Base-by-base conservation (phyloP, 1,140 invertebrate genomes). In the Drosophila asahinai region DNA sequence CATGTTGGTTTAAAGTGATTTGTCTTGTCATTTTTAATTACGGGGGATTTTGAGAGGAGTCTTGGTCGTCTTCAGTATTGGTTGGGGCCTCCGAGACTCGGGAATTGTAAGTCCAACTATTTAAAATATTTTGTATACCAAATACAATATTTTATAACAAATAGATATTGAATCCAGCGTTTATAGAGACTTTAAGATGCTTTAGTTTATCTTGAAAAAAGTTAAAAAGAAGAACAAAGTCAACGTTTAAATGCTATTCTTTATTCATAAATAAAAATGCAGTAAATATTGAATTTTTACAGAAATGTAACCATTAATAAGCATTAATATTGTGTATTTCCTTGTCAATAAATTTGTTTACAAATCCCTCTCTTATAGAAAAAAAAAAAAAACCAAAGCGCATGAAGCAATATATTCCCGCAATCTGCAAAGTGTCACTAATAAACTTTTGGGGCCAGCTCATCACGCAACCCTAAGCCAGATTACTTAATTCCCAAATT, bases 401-500 rank as follows among this genome's bases (percentile, higher is more conserved):
- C 17, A 12, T 5, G 38, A 5, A n/a, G 12, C n/a, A 7, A 8
- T 57, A 51, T 33, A 42, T 60, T 52, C 7, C 33, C 14, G 54
- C 65, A 72, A 77, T 80, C 68, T 55, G 47, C 54, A 77, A 64
- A 84, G 77, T 83, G 81, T 83, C 81, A 86, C 81, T 86, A 78
- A 78, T 62, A 70, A 49, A 79, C 57, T 77, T 67, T 77, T 36
- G 64, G 15, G 52, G 52, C 51, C 51, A 55, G 33, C 38, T 43
- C 54, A 66, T 57, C 70, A 61, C 58, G 63, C 70, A 70, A 82
- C 63, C 68, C 63, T 75, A 68, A 71, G 62, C 77, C 87, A 84
- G 83, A 91, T 91, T 91, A 91, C 87, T 91, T 91, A 91, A 91
- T 91, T 91, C 79, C 87, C 74, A 91, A 91, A 91, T 91, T 91